These are phyloP conservation scores for Drosophila borealis DNA, from an alignment of 2,888 invertebrate species.

Conservation along the genomic window DNA sequence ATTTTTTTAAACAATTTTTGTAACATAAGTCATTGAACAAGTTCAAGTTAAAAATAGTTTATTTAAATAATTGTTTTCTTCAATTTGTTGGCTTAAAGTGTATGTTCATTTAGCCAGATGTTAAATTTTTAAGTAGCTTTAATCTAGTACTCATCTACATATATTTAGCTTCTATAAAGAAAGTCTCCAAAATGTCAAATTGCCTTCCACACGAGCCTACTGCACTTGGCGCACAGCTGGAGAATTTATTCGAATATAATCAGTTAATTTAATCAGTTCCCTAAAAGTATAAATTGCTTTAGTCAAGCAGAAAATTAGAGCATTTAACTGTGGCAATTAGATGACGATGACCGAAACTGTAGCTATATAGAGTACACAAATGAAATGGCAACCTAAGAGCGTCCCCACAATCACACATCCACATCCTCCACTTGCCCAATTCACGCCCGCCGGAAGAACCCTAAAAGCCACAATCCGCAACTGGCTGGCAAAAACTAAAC, in stretches of 20 bases:
- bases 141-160: too few relatives aligned
- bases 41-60: too few relatives aligned
- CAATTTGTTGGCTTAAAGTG: too few relatives aligned
- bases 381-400: constrained; percentile 26
- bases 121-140: too few relatives aligned
- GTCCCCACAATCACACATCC: background rate
- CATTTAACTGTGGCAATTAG: constrained; percentile 64
- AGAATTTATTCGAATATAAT: too few relatives aligned
- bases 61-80: too few relatives aligned
- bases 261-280: constrained; percentile 17
- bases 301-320: constrained; percentile 75
- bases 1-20: too few relatives aligned
- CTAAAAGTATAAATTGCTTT: constrained; percentile 47
- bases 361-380: constrained; percentile 22
- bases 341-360: constrained; percentile 37
- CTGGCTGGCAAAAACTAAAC: constrained; percentile 46
- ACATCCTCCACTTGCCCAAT: background rate
- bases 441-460: background rate
- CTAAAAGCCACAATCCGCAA: constrained; percentile 30
- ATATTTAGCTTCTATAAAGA: too few relatives aligned
- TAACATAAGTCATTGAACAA: too few relatives aligned
- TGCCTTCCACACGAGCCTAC: constrained; percentile 6
- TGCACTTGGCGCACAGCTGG: background rate
- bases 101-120: too few relatives aligned
- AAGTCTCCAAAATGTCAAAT: background rate